Conservation (phyloP, 2,888 invertebrate species). For the Rhagonycha lutea region DNA sequence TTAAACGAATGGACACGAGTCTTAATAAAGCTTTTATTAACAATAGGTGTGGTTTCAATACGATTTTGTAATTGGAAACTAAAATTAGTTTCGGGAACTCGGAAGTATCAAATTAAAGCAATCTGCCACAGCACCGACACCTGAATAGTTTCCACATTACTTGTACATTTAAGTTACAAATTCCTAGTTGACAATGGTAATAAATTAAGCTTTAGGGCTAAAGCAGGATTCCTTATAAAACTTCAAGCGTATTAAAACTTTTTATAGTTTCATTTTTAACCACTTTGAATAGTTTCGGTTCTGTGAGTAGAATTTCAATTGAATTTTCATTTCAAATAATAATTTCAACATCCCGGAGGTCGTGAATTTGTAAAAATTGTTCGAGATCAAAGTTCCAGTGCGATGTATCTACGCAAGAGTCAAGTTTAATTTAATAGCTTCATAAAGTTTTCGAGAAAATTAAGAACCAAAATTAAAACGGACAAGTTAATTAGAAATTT, state of each 20-base stretch:
- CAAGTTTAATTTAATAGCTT: slow-evolving; percentile 3
- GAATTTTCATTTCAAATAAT: neutral
- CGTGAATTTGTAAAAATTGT: neutral
- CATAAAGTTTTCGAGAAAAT: slow-evolving; percentile 2
- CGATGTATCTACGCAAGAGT: neutral
- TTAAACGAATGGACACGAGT: neutral
- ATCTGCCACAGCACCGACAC: slow-evolving; percentile 23
- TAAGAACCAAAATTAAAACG: neutral
- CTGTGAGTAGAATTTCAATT: neutral
- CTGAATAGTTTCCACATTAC: slow-evolving; percentile 26
- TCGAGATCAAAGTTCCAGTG: neutral
- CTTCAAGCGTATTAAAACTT: neutral
- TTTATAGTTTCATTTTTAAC: neutral
- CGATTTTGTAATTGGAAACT: slow-evolving; percentile 20
- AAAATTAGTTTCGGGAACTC: slow-evolving; percentile 21
- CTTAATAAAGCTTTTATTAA: neutral
- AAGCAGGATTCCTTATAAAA: slow-evolving; percentile 9
- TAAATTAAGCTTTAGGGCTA: slow-evolving; percentile 19
- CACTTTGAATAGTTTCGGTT: neutral
- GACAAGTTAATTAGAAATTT: slow-evolving; percentile 9
- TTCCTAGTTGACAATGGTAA: slow-evolving; percentile 21
- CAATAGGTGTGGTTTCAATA: slow-evolving; percentile 14
- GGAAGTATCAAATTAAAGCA: slow-evolving; percentile 25
- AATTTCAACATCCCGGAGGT: neutral
- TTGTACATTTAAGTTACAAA: slow-evolving; percentile 21